Conservation (phyloP, 2,113 vertebrate genomes). For the Lucifuga dentata region DNA sequence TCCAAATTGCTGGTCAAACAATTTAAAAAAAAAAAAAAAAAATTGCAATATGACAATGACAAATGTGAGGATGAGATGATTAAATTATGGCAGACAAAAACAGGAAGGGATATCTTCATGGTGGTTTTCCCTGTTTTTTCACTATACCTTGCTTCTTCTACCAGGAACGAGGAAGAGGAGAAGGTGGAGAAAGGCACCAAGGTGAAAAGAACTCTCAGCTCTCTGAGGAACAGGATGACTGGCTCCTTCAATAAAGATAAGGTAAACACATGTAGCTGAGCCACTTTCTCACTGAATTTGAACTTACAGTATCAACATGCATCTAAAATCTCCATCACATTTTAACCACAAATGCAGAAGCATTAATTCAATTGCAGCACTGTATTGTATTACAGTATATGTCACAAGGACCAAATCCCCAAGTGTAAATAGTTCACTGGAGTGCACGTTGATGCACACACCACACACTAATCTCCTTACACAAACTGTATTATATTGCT, state of each 20-base stretch:
- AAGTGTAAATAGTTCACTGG: conserved; percentile 14
- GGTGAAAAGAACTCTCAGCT: conserved; percentile 93
- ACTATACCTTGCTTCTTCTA: neutral
- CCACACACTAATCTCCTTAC: conserved; percentile 30
- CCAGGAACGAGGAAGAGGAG: conserved; percentile 86
- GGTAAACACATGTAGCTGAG: conserved; percentile 72
- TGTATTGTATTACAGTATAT: neutral
- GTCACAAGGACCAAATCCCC: neutral
- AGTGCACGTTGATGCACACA: conserved; percentile 5
- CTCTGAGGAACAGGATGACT: conserved; percentile 89
- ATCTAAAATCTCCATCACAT: neutral
- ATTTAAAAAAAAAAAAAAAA: no score
- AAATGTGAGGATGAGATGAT: neutral
- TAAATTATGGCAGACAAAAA: neutral
- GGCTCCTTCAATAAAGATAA: conserved; percentile 96
- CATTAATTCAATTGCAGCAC: neutral
- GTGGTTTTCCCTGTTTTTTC: neutral
- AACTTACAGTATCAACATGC: neutral
- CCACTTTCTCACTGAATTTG: neutral
- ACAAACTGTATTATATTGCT: conserved; percentile 28
- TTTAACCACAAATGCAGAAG: neutral
- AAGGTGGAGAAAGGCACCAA: conserved; percentile 88
- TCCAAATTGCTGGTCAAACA: no score
- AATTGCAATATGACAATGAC: neutral
- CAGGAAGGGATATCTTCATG: no score